These are phyloP conservation scores for Pammene fasciana DNA, from an alignment of 2,888 invertebrate genomes.

Conservation along the genomic window DNA sequence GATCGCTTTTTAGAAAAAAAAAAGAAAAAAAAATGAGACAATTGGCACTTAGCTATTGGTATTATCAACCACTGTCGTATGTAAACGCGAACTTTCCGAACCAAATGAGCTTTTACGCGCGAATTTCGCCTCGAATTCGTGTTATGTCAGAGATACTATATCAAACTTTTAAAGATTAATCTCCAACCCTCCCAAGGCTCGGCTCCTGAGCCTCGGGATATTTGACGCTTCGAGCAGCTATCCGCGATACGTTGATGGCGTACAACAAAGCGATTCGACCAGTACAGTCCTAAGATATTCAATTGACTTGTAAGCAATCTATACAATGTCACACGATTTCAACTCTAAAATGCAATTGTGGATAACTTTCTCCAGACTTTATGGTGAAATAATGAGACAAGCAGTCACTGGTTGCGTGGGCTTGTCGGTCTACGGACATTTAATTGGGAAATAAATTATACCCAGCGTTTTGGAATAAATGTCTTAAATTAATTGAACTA, in stretches of 20 bases:
- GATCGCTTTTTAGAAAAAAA: too few species aligned
- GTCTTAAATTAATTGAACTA: neutral
- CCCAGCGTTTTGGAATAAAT: neutral
- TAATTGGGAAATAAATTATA: conserved; percentile 16
- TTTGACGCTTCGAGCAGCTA: too few species aligned
- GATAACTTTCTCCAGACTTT: conserved; percentile 35
- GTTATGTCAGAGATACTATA: too few species aligned
- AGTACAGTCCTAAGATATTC: neutral
- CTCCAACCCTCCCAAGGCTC: too few species aligned
- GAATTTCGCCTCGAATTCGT: too few species aligned
- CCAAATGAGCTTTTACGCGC: neutral
- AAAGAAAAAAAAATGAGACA: too few species aligned
- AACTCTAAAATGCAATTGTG: conserved; percentile 29
- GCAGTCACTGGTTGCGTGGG: conserved; percentile 32
- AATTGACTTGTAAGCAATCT: conserved; percentile 24
- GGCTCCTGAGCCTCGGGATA: too few species aligned
- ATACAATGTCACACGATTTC: conserved; percentile 9
- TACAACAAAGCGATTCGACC: neutral
- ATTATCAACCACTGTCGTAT: too few species aligned
- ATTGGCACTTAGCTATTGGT: conserved; percentile 8
- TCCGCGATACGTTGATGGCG: too few species aligned
- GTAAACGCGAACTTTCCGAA: neutral
- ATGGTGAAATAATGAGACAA: conserved; percentile 38
- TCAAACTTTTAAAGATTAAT: too few species aligned
- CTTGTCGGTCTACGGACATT: neutral